Base-by-base conservation (phyloP, 92 coral and sea anemone genomes). In the Hydrozoanthus gracilis region DNA sequence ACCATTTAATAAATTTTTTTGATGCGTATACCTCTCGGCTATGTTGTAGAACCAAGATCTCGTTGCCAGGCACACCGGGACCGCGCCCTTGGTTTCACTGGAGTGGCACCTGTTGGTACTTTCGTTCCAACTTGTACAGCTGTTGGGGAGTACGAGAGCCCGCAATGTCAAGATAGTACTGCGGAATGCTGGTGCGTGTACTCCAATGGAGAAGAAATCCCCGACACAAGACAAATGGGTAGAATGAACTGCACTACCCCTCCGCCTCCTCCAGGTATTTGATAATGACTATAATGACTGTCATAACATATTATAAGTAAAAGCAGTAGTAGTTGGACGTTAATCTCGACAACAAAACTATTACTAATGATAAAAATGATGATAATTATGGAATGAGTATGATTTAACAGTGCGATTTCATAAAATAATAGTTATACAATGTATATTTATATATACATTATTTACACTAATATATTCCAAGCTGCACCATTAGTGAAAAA, bases 1-100 rank as follows among this genome's bases (percentile, higher is more conserved):
- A 27, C 39, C 39, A 27, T 27, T 27, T 27, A 27, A 27, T 2
- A 27, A 27, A 27, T 0, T 27, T 27, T 27, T 27, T 27, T 27
- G 2, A 27, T 27, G 39, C 39, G 39, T 27, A 27, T 27, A 27
- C 39, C 39, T 27, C 39, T 27, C 9, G n/a, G 18, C 50, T 50
- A 20, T 51, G 17, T 45, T n/a, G 46, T 17, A 79, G 84, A n/a
- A 15, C 84, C 84, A 62, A 66, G 44, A 60, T 44, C 72, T 14
- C 84, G 84, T 61, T 79, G 84, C 73, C 46, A 79, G 66, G 84
- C 72, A 15, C 84, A 62, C 71, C 70, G 84, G 12, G 71, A 79
- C 47, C 84, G 84, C 20, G 70, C 62, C 9, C 73, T 79, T 62
- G 84, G 84, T 8, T 79, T 61, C 70, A 79, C 71, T 15, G 72